phyloP scores from a whole-genome alignment of 1,140 invertebrate genomes.

The Conopomorpha cramerella region DNA sequence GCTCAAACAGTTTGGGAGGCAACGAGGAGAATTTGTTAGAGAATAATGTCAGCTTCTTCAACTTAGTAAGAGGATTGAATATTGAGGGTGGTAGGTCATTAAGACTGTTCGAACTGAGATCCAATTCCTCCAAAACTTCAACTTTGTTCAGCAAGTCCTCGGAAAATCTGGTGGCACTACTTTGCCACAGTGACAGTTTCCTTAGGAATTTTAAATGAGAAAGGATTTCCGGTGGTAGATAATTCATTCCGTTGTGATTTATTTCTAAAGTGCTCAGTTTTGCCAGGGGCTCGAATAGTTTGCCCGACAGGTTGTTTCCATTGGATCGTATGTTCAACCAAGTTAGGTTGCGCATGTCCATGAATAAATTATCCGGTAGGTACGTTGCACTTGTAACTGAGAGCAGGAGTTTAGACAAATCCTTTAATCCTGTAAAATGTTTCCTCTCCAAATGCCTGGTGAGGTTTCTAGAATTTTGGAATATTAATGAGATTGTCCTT shows the following conservation, averaged over 20 bases:
- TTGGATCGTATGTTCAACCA: constrained; percentile 66
- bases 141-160: constrained; percentile 64
- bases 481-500: constrained; percentile 42
- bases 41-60: constrained; percentile 64
- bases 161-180: constrained; percentile 63
- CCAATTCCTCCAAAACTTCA: constrained; percentile 62
- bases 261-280: constrained; percentile 66
- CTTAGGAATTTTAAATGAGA: constrained; percentile 61
- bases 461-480: constrained; percentile 54
- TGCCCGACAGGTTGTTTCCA: constrained; percentile 60
- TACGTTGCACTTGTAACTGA: constrained; percentile 54
- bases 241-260: constrained; percentile 63
- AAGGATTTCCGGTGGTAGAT: constrained; percentile 64
- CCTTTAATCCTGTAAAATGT: constrained; percentile 59
- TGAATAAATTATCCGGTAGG: constrained; percentile 64
- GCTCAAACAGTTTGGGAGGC: constrained; percentile 63
- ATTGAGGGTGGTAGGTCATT: constrained; percentile 60
- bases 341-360: constrained; percentile 60
- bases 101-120: constrained; percentile 66
- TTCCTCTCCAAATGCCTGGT: constrained; percentile 47
- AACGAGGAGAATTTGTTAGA: constrained; percentile 64
- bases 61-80: constrained; percentile 62
- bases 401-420: constrained; percentile 49
- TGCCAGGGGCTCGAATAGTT: constrained; percentile 59
- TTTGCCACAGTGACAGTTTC: constrained; percentile 67